These are phyloP conservation scores for Nymphalis polychloros DNA, from an alignment of 2,888 invertebrate genomes.

Conservation along the genomic window DNA sequence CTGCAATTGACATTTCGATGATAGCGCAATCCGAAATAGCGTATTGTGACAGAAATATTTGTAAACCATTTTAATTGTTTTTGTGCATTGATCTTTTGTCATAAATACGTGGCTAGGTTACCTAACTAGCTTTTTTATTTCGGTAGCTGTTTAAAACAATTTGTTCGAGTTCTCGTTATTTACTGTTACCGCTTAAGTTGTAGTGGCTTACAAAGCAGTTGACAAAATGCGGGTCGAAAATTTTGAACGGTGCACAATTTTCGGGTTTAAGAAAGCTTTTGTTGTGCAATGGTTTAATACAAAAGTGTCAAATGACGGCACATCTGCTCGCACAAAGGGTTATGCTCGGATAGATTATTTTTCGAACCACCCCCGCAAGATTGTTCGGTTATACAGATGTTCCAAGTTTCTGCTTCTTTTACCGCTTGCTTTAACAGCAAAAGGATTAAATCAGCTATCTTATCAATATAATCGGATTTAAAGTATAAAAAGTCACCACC, in stretches of 20 bases:
- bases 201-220: constrained; percentile 57
- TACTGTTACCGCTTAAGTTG: constrained; percentile 44
- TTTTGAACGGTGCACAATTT: constrained; percentile 77
- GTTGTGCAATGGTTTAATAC: constrained; percentile 82
- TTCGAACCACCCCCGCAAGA: constrained; percentile 80
- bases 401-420: constrained; percentile 46
- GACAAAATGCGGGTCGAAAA: constrained; percentile 77
- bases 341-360: constrained; percentile 79
- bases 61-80: constrained; percentile 16
- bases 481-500: not conserved
- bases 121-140: constrained; percentile 16
- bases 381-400: constrained; percentile 79
- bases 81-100: not conserved
- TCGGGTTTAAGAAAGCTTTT: constrained; percentile 80
- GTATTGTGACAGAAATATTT: constrained; percentile 32
- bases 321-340: constrained; percentile 81
- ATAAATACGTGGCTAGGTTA: constrained; percentile 8
- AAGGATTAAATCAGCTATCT: constrained; percentile 28
- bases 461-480: constrained; percentile 19
- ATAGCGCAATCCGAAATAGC: constrained; percentile 57
- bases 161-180: constrained; percentile 30
- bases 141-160: constrained; percentile 11
- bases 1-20: constrained; percentile 76
- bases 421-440: constrained; percentile 33
- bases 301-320: constrained; percentile 82